Percentiles rank a stretch among this genome's conserved stretches.
Evolutionary conservation across 1,140 invertebrate genomes (phyloP).

Genomic region (Radopholus similis): DNA sequence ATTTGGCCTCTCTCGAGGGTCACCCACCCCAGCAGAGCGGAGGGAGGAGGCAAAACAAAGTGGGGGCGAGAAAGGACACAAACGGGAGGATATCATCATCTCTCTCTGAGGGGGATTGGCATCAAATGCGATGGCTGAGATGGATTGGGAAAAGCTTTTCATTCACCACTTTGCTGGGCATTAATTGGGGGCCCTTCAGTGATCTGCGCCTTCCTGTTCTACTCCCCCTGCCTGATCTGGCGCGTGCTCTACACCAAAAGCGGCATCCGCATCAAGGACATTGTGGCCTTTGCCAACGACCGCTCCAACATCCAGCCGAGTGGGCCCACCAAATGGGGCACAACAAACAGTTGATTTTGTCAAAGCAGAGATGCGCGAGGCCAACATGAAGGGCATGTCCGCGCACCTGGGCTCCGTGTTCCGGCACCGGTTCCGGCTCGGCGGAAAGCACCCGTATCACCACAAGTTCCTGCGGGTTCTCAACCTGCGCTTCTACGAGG

Average conservation of each 20-base stretch:
- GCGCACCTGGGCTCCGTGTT: constrained; percentile 56
- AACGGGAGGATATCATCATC: no score
- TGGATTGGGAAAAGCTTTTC: no score
- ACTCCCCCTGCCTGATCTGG: constrained; percentile 57
- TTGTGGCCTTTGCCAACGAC: constrained; percentile 55
- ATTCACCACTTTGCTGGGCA: not conserved
- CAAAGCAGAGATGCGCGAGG: constrained; percentile 30
- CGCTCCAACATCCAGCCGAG: constrained; percentile 54
- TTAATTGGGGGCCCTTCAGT: constrained; percentile 22
- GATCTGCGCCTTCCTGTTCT: constrained; percentile 55
- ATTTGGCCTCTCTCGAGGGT: no score
- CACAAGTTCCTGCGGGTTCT: constrained; percentile 46
- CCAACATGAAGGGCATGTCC: constrained; percentile 49
- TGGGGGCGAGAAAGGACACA: no score
- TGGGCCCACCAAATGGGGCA: constrained; percentile 10
- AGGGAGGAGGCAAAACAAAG: no score
- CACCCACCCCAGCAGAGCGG: no score
- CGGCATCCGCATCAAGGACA: constrained; percentile 56
- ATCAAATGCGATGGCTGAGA: no score
- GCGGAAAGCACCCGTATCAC: constrained; percentile 42
- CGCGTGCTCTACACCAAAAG: constrained; percentile 39
- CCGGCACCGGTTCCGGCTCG: constrained; percentile 44
- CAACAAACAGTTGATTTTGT: not conserved
- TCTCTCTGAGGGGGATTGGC: no score
- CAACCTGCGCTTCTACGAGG: constrained; percentile 57